Percentiles rank a stretch among this genome's conserved stretches.
Conservation (phyloP, 1,140 invertebrate genomes). For the Polypedilum pembai region DNA sequence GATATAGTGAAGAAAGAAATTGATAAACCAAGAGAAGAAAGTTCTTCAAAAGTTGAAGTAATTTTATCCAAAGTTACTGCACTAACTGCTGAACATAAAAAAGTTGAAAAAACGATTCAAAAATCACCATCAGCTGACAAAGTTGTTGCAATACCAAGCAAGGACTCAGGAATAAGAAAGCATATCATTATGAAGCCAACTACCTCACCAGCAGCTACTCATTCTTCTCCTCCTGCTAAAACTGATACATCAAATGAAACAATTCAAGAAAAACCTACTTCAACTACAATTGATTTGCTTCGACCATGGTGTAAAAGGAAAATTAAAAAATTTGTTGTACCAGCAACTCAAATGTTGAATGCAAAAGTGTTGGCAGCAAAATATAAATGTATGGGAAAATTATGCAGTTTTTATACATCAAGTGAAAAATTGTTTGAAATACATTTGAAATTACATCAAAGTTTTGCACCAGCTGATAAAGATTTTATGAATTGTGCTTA, state of each 20-base stretch:
- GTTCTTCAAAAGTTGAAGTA: neutral
- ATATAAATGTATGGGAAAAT: neutral
- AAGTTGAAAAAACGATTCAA: neutral
- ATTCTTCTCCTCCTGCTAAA: neutral
- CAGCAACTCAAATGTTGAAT: neutral
- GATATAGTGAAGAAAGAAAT: neutral
- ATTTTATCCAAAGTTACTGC: neutral
- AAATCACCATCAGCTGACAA: neutral
- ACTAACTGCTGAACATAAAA: neutral
- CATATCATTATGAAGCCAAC: neutral
- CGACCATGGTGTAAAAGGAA: neutral
- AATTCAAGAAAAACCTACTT: neutral
- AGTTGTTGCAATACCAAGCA: neutral
- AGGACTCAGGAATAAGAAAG: neutral
- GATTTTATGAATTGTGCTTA: neutral
- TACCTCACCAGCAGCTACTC: neutral
- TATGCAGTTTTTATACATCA: neutral
- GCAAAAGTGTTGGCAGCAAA: neutral
- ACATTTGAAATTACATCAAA: neutral
- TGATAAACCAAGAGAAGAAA: neutral
- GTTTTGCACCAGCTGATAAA: neutral
- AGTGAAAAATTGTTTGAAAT: neutral
- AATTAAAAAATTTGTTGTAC: neutral
- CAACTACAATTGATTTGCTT: neutral
- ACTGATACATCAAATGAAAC: neutral